These are phyloP conservation scores for Ammodytes marinus DNA, from an alignment of 2,113 vertebrate species.

Conservation along the genomic window DNA sequence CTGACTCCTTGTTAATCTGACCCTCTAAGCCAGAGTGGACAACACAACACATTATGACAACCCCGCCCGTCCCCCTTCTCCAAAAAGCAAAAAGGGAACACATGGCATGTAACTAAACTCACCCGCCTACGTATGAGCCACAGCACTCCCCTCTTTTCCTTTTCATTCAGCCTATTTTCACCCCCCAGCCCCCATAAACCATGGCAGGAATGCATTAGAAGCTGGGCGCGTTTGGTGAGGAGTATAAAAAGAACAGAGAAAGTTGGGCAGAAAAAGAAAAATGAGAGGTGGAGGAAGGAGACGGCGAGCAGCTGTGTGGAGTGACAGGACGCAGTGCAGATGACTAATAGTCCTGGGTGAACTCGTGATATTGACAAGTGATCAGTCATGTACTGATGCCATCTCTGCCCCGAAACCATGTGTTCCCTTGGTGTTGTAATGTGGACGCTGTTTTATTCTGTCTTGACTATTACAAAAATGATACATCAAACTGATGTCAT, in stretches of 20 bases:
- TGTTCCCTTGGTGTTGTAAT: conserved; percentile 44
- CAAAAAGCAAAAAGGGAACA: conserved; percentile 61
- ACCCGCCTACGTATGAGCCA: conserved; percentile 55
- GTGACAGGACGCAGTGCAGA: conserved; percentile 70
- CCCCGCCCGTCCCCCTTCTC: conserved; percentile 19
- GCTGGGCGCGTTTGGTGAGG: conserved; percentile 27
- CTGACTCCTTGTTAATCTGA: conserved; percentile 83
- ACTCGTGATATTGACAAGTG: conserved; percentile 75
- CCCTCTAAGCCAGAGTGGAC: conserved; percentile 79
- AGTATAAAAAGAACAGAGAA: conserved; percentile 67
- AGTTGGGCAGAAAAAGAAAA: conserved; percentile 75
- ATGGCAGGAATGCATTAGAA: conserved; percentile 56
- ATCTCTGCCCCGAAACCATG: conserved; percentile 63
- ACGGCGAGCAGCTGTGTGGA: conserved; percentile 79
- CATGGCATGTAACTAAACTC: conserved; percentile 66
- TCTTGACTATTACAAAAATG: conserved; percentile 32
- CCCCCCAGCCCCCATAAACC: conserved; percentile 39
- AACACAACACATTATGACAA: conserved; percentile 81
- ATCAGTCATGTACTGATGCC: conserved; percentile 78
- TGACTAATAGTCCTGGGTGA: conserved; percentile 78
- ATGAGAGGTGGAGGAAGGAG: conserved; percentile 64
- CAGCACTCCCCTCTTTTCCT: conserved; percentile 37
- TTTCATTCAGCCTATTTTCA: conserved; percentile 53
- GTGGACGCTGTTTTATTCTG: conserved; percentile 39
- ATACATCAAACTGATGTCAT: conserved; percentile 26